Percentiles rank a stretch among this genome's conserved stretches.
These are phyloP conservation scores for Spea bombifrons DNA, from an alignment of 2,113 vertebrate genomes.

Conservation along the genomic window DNA sequence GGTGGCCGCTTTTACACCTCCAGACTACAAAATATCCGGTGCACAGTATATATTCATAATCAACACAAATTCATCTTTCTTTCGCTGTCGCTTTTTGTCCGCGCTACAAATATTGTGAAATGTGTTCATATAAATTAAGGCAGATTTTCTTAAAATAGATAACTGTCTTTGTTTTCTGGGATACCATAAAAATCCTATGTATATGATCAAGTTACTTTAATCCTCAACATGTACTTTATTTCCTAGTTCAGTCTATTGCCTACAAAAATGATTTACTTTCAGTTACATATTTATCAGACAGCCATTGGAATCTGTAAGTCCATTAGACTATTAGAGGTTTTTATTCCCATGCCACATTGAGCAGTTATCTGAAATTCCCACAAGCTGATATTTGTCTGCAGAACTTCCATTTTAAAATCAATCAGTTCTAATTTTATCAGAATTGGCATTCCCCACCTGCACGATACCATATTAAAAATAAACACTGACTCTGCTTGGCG, in stretches of 20 bases:
- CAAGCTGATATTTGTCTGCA: slow-evolving; percentile 12
- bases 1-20: too few species aligned
- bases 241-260: slow-evolving; percentile 22
- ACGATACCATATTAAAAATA: neutral
- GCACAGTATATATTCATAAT: too few species aligned
- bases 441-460: neutral
- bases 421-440: slow-evolving; percentile 25
- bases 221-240: slow-evolving; percentile 33
- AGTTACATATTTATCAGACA: slow-evolving; percentile 41
- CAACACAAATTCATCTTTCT: too few species aligned
- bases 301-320: slow-evolving; percentile 27
- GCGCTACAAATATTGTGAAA: too few species aligned
- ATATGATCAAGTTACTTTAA: slow-evolving; percentile 21
- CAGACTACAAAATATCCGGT: too few species aligned
- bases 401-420: slow-evolving; percentile 27
- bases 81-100: too few species aligned
- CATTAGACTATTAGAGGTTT: slow-evolving; percentile 39
- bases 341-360: slow-evolving; percentile 11
- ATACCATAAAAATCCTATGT: slow-evolving; percentile 15
- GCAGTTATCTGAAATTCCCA: slow-evolving; percentile 27
- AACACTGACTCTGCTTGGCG: neutral
- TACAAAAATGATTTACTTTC: slow-evolving; percentile 35
- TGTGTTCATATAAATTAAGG: slow-evolving; percentile 17
- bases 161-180: slow-evolving; percentile 21
- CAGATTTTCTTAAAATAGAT: slow-evolving; percentile 15